A percentile compares a stretch with the other conserved stretches of the same genome.
Evolutionary conservation across 2,797 vertebrate genomes (phyloP).

Genomic region (Rhynchotus rufescens): DNA sequence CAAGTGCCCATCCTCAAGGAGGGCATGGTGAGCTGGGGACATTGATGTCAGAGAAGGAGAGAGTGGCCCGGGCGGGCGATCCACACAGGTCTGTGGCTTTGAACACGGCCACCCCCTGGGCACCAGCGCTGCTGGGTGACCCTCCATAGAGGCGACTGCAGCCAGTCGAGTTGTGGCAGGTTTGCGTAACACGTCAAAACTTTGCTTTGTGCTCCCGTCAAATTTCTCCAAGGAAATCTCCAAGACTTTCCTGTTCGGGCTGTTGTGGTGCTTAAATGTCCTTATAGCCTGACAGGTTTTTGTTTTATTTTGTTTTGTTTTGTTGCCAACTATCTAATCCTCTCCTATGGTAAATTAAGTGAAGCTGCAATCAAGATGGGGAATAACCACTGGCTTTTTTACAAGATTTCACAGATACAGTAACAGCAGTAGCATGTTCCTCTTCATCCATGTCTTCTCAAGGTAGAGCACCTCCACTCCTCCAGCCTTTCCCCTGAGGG

Average conservation of each 20-base stretch:
- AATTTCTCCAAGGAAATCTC: not conserved
- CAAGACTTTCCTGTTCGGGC: not conserved
- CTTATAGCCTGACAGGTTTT: not conserved
- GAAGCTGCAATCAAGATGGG: not conserved
- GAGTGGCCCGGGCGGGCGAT: not conserved
- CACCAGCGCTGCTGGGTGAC: not conserved
- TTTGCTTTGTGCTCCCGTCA: slow-evolving; percentile 18
- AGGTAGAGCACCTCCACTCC: not conserved
- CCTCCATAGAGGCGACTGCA: rapidly evolving
- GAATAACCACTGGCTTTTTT: not conserved
- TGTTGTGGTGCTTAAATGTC: not conserved
- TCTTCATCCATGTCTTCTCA: not conserved
- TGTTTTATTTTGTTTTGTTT: not conserved
- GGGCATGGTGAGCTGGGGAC: not conserved
- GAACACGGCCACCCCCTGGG: not conserved
- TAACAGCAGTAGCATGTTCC: not conserved
- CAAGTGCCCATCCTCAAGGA: too few species aligned
- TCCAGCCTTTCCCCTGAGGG: not conserved
- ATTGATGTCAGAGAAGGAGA: not conserved
- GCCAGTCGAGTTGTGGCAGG: not conserved
- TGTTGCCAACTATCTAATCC: not conserved
- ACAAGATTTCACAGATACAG: not conserved
- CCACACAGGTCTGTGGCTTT: not conserved
- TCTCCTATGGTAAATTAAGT: slow-evolving; percentile 21
- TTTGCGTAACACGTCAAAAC: slow-evolving; percentile 3